These are phyloP conservation scores for Himalopsyche phryganea DNA, from an alignment of 1,140 invertebrate genomes.

Conservation along the genomic window DNA sequence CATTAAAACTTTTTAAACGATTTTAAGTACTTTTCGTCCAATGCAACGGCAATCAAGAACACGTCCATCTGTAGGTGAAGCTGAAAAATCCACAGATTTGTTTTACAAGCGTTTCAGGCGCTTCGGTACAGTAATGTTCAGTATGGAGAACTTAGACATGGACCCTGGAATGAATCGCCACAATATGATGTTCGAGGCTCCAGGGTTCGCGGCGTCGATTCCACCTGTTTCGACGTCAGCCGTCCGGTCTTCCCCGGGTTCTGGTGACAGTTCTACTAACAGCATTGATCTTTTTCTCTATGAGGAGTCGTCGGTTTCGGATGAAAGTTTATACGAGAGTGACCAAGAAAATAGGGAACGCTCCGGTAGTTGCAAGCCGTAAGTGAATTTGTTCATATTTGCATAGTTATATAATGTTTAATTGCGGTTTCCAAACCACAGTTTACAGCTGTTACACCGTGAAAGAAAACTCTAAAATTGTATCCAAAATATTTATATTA, in stretches of 20 bases:
- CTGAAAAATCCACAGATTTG: too few relatives aligned
- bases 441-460: neutral
- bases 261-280: constrained; percentile 34
- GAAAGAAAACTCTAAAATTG: neutral
- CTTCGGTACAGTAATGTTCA: too few relatives aligned
- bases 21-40: too few relatives aligned
- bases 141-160: constrained; percentile 9
- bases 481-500: neutral
- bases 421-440: too few relatives aligned
- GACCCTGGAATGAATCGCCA: neutral
- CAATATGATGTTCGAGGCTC: too few relatives aligned
- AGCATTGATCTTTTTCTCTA: constrained; percentile 45
- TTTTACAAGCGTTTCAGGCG: too few relatives aligned
- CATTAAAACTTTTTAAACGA: too few relatives aligned
- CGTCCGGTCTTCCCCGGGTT: constrained; percentile 39
- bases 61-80: too few relatives aligned
- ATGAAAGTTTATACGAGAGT: constrained; percentile 47
- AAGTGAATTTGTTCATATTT: neutral
- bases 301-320: constrained; percentile 48
- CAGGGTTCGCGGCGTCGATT: constrained; percentile 8
- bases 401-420: neutral
- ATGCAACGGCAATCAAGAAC: too few relatives aligned
- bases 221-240: too few relatives aligned
- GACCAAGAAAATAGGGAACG: constrained; percentile 44
- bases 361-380: constrained; percentile 3